Evolutionary conservation across 2,113 vertebrate genomes (phyloP).

Genomic region (Myotis brandtii): DNA sequence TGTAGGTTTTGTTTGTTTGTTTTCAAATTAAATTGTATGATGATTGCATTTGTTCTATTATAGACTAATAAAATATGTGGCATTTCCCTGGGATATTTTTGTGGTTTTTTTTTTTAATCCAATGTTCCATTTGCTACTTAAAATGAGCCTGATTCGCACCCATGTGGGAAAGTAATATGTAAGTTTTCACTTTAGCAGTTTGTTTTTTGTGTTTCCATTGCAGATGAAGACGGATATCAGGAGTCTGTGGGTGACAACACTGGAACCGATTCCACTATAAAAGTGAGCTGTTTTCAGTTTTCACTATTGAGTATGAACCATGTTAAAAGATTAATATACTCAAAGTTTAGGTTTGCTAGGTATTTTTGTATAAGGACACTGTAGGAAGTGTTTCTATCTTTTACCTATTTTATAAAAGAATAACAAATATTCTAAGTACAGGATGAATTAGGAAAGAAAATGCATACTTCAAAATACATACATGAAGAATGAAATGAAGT

Average conservation of each 20-base stretch:
- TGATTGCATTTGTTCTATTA: background rate
- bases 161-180: background rate
- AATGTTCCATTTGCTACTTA: background rate
- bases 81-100: constrained; percentile 13
- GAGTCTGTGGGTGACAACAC: background rate
- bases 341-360: background rate
- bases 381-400: background rate
- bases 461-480: background rate
- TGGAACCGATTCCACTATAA: background rate
- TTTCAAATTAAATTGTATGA: background rate
- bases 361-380: background rate
- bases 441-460: background rate
- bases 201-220: constrained; percentile 42
- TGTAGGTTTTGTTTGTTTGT: background rate
- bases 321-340: background rate
- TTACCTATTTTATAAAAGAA: background rate
- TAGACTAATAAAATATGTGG: background rate
- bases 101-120: background rate
- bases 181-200: background rate
- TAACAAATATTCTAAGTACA: background rate
- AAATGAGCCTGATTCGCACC: background rate
- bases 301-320: background rate
- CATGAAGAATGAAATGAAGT: background rate
- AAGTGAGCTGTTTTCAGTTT: constrained; percentile 28
- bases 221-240: constrained; percentile 31